Percentiles rank a stretch among this genome's conserved stretches.
Evolutionary conservation across 2,113 vertebrate species (phyloP).

Genomic region (Burhinus bistriatus): DNA sequence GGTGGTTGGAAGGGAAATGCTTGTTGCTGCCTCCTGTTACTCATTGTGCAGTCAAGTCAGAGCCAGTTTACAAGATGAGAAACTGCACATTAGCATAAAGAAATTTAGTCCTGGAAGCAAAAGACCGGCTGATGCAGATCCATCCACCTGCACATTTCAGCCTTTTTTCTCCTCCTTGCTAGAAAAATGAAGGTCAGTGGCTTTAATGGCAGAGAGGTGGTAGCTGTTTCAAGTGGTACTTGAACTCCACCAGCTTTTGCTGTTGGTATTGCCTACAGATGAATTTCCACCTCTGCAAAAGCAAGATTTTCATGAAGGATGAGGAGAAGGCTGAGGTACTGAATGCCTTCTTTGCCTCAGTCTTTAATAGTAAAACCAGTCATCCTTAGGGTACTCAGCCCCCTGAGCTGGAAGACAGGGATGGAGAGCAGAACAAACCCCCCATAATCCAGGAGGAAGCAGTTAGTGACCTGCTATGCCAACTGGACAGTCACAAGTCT

Average conservation of each 20-base stretch:
- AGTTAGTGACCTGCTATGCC: no score
- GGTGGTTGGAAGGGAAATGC: conserved; percentile 18
- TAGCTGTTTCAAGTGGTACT: background rate
- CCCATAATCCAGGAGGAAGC: no score
- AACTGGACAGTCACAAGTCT: no score
- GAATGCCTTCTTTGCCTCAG: no score
- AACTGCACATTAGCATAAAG: background rate
- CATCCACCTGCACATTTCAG: background rate
- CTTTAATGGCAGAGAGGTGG: background rate
- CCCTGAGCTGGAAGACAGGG: no score
- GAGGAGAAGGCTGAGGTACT: no score
- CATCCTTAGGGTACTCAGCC: no score
- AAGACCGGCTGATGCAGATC: background rate
- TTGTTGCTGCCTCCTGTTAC: background rate
- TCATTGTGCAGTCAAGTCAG: background rate
- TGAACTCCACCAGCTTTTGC: background rate
- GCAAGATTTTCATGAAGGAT: background rate
- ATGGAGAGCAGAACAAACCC: no score
- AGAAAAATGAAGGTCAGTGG: background rate
- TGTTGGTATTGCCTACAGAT: background rate
- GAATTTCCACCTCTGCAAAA: background rate
- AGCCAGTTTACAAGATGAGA: background rate
- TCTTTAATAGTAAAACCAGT: no score
- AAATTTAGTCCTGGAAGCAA: background rate
- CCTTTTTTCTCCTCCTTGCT: background rate